Base-by-base conservation (phyloP, 2,888 invertebrate genomes). In the Colletes collaris region DNA sequence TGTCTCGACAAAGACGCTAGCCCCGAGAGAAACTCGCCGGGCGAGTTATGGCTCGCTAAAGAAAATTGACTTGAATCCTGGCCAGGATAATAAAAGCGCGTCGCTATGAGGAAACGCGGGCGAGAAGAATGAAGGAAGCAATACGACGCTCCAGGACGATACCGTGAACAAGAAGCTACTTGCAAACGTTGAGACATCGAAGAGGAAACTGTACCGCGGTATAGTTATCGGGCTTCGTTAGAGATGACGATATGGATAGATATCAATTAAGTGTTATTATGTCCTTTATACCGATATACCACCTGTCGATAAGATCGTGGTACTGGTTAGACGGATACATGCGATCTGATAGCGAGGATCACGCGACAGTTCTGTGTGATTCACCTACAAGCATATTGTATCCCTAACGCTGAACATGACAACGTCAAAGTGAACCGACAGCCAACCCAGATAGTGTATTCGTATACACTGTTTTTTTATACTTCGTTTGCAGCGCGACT, bases 1-100 rank as follows among this genome's bases (percentile, higher is more conserved):
- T 75, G 65, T 81, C 75, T 59, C 66, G 59, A 27, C 68, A 27
- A 27, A 27, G 68, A 56, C 60, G 58, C 55, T 62, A 35, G 75
- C 63, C 69, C 58, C 44, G n/a, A 63, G 53, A 75, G 70, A 53
- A 66, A 67, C 73, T 62, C 76, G 60, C 65, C 46, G 55, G 76
- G 67, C 83, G 84, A 90, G 86, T 89, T 91, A 91, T 89, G 85
- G 88, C 88, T 87, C 87, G 89, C 89, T 90, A 87, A 90, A 90
- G 91, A 90, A 92, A 92, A 92, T 92, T 92, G 90, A 91, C 92
- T 92, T 92, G 92, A 92, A 91, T 88, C 89, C 84, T 78, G 77
- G 92, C 92, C 92, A 92, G 89, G 88, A 91, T 90, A 89, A 91
- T 91, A 90, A 90, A 91, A 91, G 88, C 87, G 86, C 84, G 87